Evolutionary conservation across 2,113 vertebrate genomes (phyloP), one percentile per base, ranked within the genome.

Genomic region (Scytalopus superciliaris): DNA sequence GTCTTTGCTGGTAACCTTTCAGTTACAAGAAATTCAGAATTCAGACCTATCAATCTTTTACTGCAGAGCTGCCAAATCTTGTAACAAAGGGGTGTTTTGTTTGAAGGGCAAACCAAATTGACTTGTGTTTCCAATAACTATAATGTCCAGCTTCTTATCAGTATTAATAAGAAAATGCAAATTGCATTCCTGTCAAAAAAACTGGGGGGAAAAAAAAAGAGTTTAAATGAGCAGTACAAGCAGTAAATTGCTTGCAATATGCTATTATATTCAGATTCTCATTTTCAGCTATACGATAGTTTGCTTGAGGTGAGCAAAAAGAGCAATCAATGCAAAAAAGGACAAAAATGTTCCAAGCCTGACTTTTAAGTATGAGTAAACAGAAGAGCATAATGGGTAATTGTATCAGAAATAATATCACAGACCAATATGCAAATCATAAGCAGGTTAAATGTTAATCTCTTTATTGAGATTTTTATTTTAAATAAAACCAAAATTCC

Each of bases 51-150:
- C 95, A 95, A 94, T 96, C 94, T 96, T 96, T 30, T 47, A 70
- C 70, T 0, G 1, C 69, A 49, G 87, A 94, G 84, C 90, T 97
- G 96, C 96, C 95, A 96, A 74, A 96, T 86, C 78, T 96, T 0
- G 4, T 57, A 90, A 94, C 87, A 94, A 90, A 96, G 55, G 84
- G 74, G 19, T 75, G 19, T 80, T 95, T 97, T 94, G 76, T 95
- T 96, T 94, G 95, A 97, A 95, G 93, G 94, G 84, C 97, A 96
- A 93, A 94, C 55, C 42, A 96, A 96, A 97, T 92, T 96, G 95
- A 88, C 86, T 93, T 84, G 70, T 95, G 84, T 93, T 96, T 95
- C 90, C 87, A 93, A 92, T 81, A 91, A 75, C 72, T 91, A 49
- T 89, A 94, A 93, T 91, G 93, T 94, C 93, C 79, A 0, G 69